Conservation (phyloP, 2,888 invertebrate genomes). For the Andrena praecox region DNA sequence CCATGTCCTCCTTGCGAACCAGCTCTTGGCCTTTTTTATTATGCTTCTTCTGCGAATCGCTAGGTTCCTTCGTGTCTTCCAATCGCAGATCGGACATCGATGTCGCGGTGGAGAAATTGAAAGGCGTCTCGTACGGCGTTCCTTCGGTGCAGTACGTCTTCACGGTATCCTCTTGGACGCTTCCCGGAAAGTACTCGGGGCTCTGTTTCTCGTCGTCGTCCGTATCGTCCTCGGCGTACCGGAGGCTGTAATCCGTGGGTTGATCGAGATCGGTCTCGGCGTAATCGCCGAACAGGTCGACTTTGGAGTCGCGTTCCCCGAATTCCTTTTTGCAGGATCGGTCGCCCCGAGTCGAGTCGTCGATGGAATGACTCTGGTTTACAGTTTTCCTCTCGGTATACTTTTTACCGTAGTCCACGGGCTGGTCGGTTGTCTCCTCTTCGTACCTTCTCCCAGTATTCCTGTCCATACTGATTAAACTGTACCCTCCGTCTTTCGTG, state of each 20-base stretch:
- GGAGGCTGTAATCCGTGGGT: slow-evolving; percentile 95
- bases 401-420: slow-evolving; percentile 87
- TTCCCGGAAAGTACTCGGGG: slow-evolving; percentile 78
- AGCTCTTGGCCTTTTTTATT: slow-evolving; percentile 68
- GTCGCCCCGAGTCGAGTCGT: slow-evolving; percentile 35
- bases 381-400: slow-evolving; percentile 83
- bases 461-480: slow-evolving; percentile 47
- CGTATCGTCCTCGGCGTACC: slow-evolving; percentile 94
- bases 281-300: slow-evolving; percentile 87
- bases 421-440: slow-evolving; percentile 85
- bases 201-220: slow-evolving; percentile 85
- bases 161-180: slow-evolving; percentile 90
- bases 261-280: slow-evolving; percentile 97
- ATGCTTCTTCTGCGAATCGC: slow-evolving; percentile 70
- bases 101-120: slow-evolving; percentile 93
- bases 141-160: slow-evolving; percentile 97
- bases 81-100: slow-evolving; percentile 94
- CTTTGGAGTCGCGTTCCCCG: slow-evolving; percentile 75
- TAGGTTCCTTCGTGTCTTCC: slow-evolving; percentile 79
- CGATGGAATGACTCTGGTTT: slow-evolving; percentile 37
- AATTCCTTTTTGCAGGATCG: slow-evolving; percentile 74
- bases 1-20: slow-evolving; percentile 45
- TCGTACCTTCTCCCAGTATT: slow-evolving; percentile 64
- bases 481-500: background rate
- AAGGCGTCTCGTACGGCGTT: slow-evolving; percentile 92